These are phyloP conservation scores for Spilarctia lutea DNA, from an alignment of 2,888 invertebrate species.

Conservation along the genomic window DNA sequence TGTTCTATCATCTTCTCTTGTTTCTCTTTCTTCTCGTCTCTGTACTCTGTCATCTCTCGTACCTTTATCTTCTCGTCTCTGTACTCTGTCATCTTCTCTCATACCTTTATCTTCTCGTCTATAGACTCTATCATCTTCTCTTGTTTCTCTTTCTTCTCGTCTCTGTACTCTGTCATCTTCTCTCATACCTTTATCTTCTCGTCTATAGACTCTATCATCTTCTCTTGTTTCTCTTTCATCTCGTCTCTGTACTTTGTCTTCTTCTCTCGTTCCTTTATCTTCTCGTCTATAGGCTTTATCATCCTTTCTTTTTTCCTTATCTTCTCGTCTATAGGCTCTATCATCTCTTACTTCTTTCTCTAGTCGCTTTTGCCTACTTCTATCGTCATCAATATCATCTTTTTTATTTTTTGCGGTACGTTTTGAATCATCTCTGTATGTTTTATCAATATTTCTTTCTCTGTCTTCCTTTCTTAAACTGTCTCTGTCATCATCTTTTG, in stretches of 20 bases:
- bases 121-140: background rate
- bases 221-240: background rate
- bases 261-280: background rate
- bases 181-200: background rate
- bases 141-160: background rate
- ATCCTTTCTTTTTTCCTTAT: background rate
- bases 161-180: background rate
- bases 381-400: background rate
- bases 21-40: background rate
- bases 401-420: background rate
- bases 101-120: background rate
- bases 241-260: background rate
- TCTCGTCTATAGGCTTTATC: background rate
- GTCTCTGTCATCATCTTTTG: conserved; percentile 38
- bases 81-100: background rate
- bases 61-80: background rate
- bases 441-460: conserved; percentile 22
- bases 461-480: conserved; percentile 33
- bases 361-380: background rate
- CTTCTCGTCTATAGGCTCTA: background rate
- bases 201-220: background rate
- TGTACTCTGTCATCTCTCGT: background rate
- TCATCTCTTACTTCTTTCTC: background rate
- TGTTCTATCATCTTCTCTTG: background rate
- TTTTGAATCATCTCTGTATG: background rate